Conservation (phyloP, 2,888 invertebrate genomes). For the Drosophila setosimentum region DNA sequence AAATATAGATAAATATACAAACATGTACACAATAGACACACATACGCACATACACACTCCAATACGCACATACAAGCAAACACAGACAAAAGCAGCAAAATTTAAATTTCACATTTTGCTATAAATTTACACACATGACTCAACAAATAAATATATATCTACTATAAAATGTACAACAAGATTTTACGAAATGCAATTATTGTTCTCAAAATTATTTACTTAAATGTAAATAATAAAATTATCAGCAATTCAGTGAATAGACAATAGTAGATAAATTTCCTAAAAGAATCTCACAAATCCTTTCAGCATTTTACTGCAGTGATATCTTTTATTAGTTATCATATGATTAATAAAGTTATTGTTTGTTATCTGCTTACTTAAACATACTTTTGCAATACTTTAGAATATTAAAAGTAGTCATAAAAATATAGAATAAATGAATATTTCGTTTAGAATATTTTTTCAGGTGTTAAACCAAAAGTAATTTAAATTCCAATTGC, state of each 20-base stretch:
- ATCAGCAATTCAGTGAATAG: conserved; percentile 2
- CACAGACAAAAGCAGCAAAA: conserved; percentile 17
- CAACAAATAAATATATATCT: conserved; percentile 1
- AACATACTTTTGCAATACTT: neutral
- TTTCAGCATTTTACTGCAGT: neutral
- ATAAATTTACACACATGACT: conserved; percentile 14
- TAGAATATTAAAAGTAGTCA: neutral
- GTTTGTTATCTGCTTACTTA: neutral
- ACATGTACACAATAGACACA: conserved; percentile 23
- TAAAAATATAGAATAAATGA: neutral
- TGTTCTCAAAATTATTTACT: conserved; percentile 2
- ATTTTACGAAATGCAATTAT: neutral
- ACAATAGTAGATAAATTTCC: neutral
- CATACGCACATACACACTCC: conserved; percentile 13
- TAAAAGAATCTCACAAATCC: neutral
- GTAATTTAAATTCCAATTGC: neutral
- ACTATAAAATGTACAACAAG: neutral
- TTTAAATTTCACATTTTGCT: conserved; percentile 18
- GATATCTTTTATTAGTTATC: neutral
- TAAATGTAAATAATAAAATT: conserved; percentile 3
- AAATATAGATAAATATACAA: conserved; percentile 26
- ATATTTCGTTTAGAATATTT: too few species aligned
- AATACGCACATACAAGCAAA: neutral
- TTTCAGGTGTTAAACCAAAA: neutral
- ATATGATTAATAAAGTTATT: neutral